These are phyloP conservation scores for Leptinotarsa defecta DNA, from an alignment of 1,140 invertebrate genomes.

Conservation along the genomic window DNA sequence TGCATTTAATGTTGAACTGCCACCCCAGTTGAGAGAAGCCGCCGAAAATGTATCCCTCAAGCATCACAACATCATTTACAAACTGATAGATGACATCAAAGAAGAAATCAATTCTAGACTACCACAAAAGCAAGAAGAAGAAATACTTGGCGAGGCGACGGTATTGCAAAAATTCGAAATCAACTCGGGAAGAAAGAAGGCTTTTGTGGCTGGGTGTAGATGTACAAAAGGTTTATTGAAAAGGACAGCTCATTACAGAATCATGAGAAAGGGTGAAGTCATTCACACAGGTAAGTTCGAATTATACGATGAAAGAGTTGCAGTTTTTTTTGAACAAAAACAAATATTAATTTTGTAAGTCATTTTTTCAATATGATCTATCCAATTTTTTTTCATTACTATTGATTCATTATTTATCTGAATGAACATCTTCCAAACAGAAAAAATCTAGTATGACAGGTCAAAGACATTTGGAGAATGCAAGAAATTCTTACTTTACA, in stretches of 20 bases:
- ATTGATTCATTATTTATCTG: too few relatives aligned
- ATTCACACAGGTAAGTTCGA: constrained; percentile 70
- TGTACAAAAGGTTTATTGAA: constrained; percentile 80
- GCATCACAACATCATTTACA: constrained; percentile 87
- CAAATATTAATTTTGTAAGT: constrained; percentile 2
- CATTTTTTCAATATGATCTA: too few relatives aligned
- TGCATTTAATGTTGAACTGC: constrained; percentile 77
- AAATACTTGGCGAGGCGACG: constrained; percentile 81
- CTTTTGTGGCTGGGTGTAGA: constrained; percentile 85
- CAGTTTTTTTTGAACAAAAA: background rate
- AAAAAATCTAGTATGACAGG: too few relatives aligned
- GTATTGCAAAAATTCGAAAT: constrained; percentile 85
- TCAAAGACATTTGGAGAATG: too few relatives aligned
- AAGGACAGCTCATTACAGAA: constrained; percentile 68
- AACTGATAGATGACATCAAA: constrained; percentile 86
- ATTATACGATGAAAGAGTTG: too few relatives aligned
- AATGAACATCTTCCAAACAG: too few relatives aligned
- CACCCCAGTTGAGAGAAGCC: constrained; percentile 57
- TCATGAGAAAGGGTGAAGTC: constrained; percentile 72
- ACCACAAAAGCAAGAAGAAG: constrained; percentile 74
- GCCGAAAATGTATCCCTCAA: constrained; percentile 68
- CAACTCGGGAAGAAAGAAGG: constrained; percentile 79
- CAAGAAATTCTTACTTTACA: too few relatives aligned
- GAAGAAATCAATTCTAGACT: constrained; percentile 75
- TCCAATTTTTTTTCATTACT: too few relatives aligned